These are phyloP conservation scores for Adelognathus sp. DNA, from an alignment of 2,888 invertebrate species.

Conservation along the genomic window DNA sequence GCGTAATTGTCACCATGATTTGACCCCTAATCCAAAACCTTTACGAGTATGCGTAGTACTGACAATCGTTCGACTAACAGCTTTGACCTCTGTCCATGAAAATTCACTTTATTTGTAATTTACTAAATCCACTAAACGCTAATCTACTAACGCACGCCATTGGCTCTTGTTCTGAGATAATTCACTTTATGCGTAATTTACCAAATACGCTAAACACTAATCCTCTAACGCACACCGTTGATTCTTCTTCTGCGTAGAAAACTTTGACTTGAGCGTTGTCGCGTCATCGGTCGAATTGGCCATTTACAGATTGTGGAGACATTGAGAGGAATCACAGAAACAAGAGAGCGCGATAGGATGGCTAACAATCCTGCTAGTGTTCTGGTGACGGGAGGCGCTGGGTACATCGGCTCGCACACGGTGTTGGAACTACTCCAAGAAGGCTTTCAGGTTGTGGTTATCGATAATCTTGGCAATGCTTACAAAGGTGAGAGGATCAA, in stretches of 20 bases:
- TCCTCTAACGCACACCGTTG: background rate
- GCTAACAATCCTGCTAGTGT: slow-evolving; percentile 80
- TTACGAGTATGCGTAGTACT: no score
- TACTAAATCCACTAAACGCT: no score
- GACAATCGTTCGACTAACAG: no score
- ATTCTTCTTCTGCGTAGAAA: slow-evolving; percentile 46
- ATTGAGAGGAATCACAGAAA: background rate
- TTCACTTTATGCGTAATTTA: no score
- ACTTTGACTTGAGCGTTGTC: slow-evolving; percentile 4
- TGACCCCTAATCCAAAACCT: no score
- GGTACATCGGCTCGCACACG: slow-evolving; percentile 97
- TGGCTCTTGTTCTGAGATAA: no score
- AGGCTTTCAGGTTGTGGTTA: slow-evolving; percentile 90
- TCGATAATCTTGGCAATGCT: slow-evolving; percentile 95
- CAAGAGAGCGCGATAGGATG: slow-evolving; percentile 65
- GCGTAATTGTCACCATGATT: no score
- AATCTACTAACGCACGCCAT: background rate
- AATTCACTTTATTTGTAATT: no score
- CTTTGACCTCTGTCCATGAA: no score
- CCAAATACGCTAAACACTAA: no score
- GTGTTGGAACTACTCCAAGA: slow-evolving; percentile 89
- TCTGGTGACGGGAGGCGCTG: slow-evolving; percentile 96
- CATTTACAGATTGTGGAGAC: slow-evolving; percentile 27
- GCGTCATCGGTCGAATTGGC: slow-evolving; percentile 37
- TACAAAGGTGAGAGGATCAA: slow-evolving; percentile 83